Evolutionary conservation across 2,113 vertebrate genomes (phyloP), one percentile per base, ranked within the genome.

Genomic region (Sturnus vulgaris): DNA sequence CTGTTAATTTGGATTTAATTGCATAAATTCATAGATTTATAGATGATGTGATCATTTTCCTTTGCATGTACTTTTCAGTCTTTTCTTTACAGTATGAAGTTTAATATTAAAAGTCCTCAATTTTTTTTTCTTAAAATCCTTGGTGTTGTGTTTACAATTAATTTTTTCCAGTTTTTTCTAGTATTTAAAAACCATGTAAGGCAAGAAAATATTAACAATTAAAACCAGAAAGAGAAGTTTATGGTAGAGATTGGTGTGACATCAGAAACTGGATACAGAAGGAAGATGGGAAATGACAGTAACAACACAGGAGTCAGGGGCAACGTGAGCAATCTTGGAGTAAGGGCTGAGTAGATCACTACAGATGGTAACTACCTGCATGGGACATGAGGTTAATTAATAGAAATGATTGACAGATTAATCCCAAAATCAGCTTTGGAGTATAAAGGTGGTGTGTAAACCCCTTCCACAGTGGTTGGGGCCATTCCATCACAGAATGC

Each of bases 1-100:
- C 64, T 92, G 1, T 42, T 82, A 46, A 57, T 93, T 94, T 86
- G 49, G 55, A 93, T 92, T 87, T 86, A 55, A 75, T 82, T 96
- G 52, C 56, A 47, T 90, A 92, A 92, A 90, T 82, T 83, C 30
- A 8, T 52, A 59, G 80, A 31, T 89, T 78, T 73, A 11, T 53
- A 69, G 85, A 25, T 49, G 27, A 64, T 77, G 30, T 81, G 88
- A 15, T 93, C 69, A 40, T 60, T 78, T 86, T 95, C 80, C 76
- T 92, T 92, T 91, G 80, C 61, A 60, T 97, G 69, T 52, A 33
- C 33, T 82, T 92, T 61, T 37, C n/a, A 71, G 33, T 76, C 21
- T 90, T 72, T 59, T 49, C 70, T 88, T 90, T 61, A n/a, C 18
- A 42, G 3, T 71, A 9, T 50, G 17, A 77, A 57, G 18, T 71